Evolutionary conservation across 1,140 invertebrate genomes (phyloP), one percentile per base, ranked within the genome.

Genomic region (Zaprionus capensis): DNA sequence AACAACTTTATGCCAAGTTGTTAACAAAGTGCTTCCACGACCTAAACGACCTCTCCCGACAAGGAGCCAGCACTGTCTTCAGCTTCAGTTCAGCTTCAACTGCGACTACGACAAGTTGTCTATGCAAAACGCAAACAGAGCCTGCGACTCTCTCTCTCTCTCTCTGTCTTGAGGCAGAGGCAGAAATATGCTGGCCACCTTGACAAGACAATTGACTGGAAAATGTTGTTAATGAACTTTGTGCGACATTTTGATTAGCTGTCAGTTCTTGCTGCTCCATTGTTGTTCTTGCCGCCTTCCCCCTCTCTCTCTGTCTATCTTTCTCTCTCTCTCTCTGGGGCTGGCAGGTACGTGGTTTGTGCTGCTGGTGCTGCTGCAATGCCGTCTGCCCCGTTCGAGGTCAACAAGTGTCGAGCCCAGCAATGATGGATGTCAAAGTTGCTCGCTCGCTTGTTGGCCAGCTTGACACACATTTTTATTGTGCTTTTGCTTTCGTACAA

Each of bases 171-270:
- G 31, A 17, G 11, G 73, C 82, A 81, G 76, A 79, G 41, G 46
- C 46, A 51, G 46, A 51, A 85, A 86, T 82, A 81, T 80, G 66
- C 80, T 73, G 28, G 63, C 44, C 56, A 72, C 66, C 76, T 67
- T 76, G 78, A 84, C 81, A 78, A 72, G 85, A 84, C 85, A 88
- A 88, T 90, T 84, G 85, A 85, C 81, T 88, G 81, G 85, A 88
- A 88, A 90, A 88, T 88, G 81, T 81, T 90, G 85, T 90, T 88
- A 88, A 88, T 88, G 84, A 88, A 88, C 84, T 88, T 88, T 90
- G 75, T 79, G 85, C 85, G 84, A 87, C 84, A 84, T 84, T 87
- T 87, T 87, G 83, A 87, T 87, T 87, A 87, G 83, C 83, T 83
- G 84, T 71, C 76, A 78, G 74, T 65, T 63, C 28, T 31, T 38